Base-by-base conservation (phyloP, 2,797 vertebrate genomes). In the Anguilla obscura region DNA sequence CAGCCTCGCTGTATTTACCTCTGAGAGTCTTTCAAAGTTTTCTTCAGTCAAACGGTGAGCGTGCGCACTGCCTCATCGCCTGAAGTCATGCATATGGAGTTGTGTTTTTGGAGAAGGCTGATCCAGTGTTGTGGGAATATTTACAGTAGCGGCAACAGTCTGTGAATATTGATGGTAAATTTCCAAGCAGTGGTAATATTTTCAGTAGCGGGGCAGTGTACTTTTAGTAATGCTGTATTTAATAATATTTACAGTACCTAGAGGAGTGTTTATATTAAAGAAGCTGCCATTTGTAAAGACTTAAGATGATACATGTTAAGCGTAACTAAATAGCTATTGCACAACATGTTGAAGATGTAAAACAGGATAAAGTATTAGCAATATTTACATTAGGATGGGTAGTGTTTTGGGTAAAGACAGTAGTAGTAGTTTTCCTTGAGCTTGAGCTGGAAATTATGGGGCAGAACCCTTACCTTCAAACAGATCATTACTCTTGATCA, bases 1-100 rank as follows among this genome's bases (percentile, higher is more conserved):
- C 88, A 91, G 89, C 87, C 89, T 91, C 92, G 85, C 85, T 92
- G 90, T 36, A 30, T 76, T 76, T 40, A 76, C 12, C 33, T 18
- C 18, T 2, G 74, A 76, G 74, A 33, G 14, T 18, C 74, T 36
- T 76, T 76, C 74, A 36, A 3, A 33, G 74, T 33, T 36, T 21
- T 76, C 36, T 14, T 6, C 74, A 12, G 18, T 76, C 14, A 40
- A 76, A 6, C 7, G 12, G 69, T 12, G 8, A 71, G 69, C 27
- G 27, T 21, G 14, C 16, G 6, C 24, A 30, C 27, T 30, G 27
- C 69, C n/a, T 71, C 69, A 33, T 71, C 12, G 69, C 69, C 69
- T 30, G 69, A 12, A 71, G 27, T 71, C 63, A 30, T 33, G 27
- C 69, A 30, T 30, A 30, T 33, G 27, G 69, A 9, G 7, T 58